phyloP scores from a whole-genome alignment of 2,797 vertebrate species.

The Myotis myotis region DNA sequence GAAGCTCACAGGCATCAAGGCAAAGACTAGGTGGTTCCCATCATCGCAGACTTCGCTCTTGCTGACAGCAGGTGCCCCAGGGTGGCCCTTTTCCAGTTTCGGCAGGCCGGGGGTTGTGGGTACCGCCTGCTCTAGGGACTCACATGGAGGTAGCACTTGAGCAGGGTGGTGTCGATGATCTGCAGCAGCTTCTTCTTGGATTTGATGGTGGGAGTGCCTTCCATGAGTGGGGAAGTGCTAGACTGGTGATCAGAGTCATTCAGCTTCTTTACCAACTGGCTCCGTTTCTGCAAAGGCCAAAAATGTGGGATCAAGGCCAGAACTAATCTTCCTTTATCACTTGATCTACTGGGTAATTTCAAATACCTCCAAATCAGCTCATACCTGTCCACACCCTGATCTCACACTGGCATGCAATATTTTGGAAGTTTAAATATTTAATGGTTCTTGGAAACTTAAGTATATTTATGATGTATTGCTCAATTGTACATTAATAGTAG shows the following conservation, averaged over 20 bases:
- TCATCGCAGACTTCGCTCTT: not conserved
- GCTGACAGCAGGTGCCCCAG: not conserved
- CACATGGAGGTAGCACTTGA: constrained; percentile 98
- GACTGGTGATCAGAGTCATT: constrained; percentile 95
- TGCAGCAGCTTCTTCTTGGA: constrained; percentile 98
- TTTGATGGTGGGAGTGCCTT: constrained; percentile 97
- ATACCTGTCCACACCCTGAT: not conserved
- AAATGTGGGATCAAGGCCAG: constrained; percentile 29
- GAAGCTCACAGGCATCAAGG: not conserved
- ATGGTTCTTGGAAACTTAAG: not conserved
- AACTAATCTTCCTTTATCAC: not conserved
- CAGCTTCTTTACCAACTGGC: constrained; percentile 96
- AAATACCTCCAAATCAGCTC: not conserved
- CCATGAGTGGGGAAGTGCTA: constrained; percentile 96
- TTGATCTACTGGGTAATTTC: not conserved
- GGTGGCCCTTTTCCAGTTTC: accelerated
- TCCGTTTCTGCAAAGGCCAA: constrained; percentile 90
- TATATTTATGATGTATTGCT: not conserved
- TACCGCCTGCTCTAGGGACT: constrained; percentile 69
- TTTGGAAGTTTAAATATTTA: not conserved
- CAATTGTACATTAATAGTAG: not conserved
- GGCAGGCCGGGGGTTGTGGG: not conserved
- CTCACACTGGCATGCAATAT: not conserved
- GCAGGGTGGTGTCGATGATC: constrained; percentile 97
- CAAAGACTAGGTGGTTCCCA: not conserved